phyloP scores from a whole-genome alignment of 2,797 vertebrate species.

The Macroramphosus scolopax region DNA sequence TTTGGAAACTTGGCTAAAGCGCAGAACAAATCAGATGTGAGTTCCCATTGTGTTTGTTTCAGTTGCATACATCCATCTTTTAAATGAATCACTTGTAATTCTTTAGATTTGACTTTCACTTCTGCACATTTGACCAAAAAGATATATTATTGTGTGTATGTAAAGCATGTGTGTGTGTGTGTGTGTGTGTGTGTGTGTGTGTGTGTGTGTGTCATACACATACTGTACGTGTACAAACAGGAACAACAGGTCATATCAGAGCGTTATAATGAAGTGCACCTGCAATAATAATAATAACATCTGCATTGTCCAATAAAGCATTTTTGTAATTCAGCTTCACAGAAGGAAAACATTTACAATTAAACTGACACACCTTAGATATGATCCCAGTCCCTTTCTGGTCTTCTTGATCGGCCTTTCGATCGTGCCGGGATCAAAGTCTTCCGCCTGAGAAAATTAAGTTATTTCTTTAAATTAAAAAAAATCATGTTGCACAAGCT shows the following conservation, averaged over 20 bases:
- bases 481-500: neutral
- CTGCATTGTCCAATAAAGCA: neutral
- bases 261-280: neutral
- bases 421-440: constrained; percentile 15
- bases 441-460: constrained; percentile 57
- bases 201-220: too few relatives aligned
- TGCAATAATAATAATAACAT: neutral
- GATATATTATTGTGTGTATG: too few relatives aligned
- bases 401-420: constrained; percentile 22
- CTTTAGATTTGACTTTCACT: too few relatives aligned
- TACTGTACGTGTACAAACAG: too few relatives aligned
- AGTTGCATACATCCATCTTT: neutral
- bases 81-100: too few relatives aligned
- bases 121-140: too few relatives aligned
- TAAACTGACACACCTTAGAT: constrained; percentile 65
- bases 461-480: constrained; percentile 4
- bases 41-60: neutral
- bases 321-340: constrained; percentile 1
- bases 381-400: constrained; percentile 55
- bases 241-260: neutral
- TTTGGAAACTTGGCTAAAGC: constrained; percentile 74
- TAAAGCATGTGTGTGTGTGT: too few relatives aligned
- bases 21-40: constrained; percentile 31
- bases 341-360: constrained; percentile 1
- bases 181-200: too few relatives aligned